phyloP scores from a whole-genome alignment of 2,797 vertebrate species.

The Sebastes steindachneri region DNA sequence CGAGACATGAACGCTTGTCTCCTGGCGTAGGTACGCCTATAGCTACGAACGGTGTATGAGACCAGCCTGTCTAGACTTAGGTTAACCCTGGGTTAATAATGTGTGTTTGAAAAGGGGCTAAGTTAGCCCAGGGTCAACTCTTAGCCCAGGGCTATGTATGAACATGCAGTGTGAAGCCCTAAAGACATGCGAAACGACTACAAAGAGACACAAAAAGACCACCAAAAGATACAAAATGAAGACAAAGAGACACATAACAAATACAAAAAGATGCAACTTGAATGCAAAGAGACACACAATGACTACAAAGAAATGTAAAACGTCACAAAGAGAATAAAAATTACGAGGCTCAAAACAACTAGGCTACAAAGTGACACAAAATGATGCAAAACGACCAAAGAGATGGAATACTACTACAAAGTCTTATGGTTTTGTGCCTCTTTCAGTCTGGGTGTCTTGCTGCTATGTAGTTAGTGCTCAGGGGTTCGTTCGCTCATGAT shows the following conservation, averaged over 20 bases:
- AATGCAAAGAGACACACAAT: too few relatives aligned
- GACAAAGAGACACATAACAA: neutral
- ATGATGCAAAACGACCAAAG: neutral
- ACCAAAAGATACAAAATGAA: too few relatives aligned
- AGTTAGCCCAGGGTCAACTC: too few relatives aligned
- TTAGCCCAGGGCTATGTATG: too few relatives aligned
- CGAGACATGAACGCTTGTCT: rapidly evolving
- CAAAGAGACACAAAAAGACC: neutral
- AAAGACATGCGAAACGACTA: neutral
- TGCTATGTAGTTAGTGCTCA: neutral
- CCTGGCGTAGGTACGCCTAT: too few relatives aligned
- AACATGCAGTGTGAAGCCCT: rapidly evolving
- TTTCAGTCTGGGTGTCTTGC: neutral
- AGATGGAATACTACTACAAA: neutral
- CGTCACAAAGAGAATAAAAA: neutral
- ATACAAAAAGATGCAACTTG: too few relatives aligned
- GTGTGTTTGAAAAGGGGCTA: too few relatives aligned
- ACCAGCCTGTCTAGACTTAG: too few relatives aligned
- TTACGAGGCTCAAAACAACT: neutral
- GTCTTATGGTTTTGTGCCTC: neutral
- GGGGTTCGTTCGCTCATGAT: rapidly evolving
- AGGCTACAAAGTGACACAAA: neutral
- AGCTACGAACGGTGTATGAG: too few relatives aligned
- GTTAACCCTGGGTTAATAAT: too few relatives aligned
- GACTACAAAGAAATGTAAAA: neutral